Evolutionary conservation across 1,140 invertebrate genomes (phyloP), one percentile per base, ranked within the genome.

Genomic region (Drosophila repleta): DNA sequence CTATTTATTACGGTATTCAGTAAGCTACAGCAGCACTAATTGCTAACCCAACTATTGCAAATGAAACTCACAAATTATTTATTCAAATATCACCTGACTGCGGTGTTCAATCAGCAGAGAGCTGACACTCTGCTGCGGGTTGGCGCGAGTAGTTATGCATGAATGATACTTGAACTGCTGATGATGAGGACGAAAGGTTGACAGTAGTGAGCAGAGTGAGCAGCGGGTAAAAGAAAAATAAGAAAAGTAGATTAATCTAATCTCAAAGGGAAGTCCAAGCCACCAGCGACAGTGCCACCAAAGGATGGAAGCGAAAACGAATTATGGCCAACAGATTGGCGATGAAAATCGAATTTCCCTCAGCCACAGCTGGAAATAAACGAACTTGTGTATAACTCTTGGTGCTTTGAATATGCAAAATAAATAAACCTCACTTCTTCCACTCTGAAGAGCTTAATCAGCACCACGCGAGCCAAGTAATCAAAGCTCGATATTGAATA

Each of bases 261-360:
- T 80, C 78, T 80, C 72, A 72, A 76, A 76, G 77, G 65, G 73
- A 52, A 62, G 80, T 80, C 72, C 67, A 80, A 80, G 76, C 80
- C 72, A 77, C 76, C 13, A 76, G 62, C 76, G 77, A 57, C 67
- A 80, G 32, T 58, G 70, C 77, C 53, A 63, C 77, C 75, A 73
- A 81, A 39, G 62, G 63, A 45, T 57, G n/a, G 37, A 63, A 58
- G 51, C 39, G 52, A 80, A 80, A 79, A 80, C 75, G 65, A 80
- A 80, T 81, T 81, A 80, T 81, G 65, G 71, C 68, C 20, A 53
- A n/a, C 49, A 53, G 21, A 37, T 15, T 52, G 61, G 5, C 15
- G 24, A 61, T 73, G 62, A 41, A 45, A 80, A 80, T 80, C 72
- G 66, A 72, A 76, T 80, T 41, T 76, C 55, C 65, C 45, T 5